Evolutionary conservation across 2,113 vertebrate species (phyloP).

Genomic region (Balaeniceps rex): DNA sequence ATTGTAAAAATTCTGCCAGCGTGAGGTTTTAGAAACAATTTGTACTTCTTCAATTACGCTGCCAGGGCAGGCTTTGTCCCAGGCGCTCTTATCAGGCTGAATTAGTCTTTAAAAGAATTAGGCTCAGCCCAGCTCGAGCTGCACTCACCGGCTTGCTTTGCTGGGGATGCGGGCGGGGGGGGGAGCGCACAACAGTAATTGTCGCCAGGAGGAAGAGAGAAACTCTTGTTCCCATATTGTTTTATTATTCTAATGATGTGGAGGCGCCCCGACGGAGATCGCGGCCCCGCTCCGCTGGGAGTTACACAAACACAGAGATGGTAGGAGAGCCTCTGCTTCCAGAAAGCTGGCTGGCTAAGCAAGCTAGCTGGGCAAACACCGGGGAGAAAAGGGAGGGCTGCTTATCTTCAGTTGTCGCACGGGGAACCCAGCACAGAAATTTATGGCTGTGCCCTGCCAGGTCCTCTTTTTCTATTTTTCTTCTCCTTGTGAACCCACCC

Average conservation of each 20-base stretch:
- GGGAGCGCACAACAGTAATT: not conserved
- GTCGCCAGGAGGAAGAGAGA: not conserved
- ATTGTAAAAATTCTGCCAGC: constrained; percentile 38
- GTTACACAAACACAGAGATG: not conserved
- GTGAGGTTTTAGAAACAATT: constrained; percentile 38
- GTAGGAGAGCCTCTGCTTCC: not conserved
- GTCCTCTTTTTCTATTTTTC: not conserved
- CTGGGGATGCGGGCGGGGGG: not conserved
- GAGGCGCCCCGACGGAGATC: not conserved
- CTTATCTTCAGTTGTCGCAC: not conserved
- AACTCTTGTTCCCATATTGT: not conserved
- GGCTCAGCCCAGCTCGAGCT: not conserved
- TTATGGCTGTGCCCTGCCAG: not conserved
- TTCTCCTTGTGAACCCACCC: not conserved
- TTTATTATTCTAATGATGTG: constrained; percentile 5
- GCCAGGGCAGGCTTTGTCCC: not conserved
- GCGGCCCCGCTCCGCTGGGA: not conserved
- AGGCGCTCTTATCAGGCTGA: not conserved
- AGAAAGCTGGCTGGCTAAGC: not conserved
- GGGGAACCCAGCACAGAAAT: not conserved
- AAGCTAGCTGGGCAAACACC: not conserved
- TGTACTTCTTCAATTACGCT: constrained; percentile 26
- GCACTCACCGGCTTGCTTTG: not conserved
- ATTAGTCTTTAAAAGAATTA: constrained; percentile 4
- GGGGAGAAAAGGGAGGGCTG: not conserved